These are phyloP conservation scores for Anthrax anthrax DNA, from an alignment of 2,888 invertebrate species.

Conservation along the genomic window DNA sequence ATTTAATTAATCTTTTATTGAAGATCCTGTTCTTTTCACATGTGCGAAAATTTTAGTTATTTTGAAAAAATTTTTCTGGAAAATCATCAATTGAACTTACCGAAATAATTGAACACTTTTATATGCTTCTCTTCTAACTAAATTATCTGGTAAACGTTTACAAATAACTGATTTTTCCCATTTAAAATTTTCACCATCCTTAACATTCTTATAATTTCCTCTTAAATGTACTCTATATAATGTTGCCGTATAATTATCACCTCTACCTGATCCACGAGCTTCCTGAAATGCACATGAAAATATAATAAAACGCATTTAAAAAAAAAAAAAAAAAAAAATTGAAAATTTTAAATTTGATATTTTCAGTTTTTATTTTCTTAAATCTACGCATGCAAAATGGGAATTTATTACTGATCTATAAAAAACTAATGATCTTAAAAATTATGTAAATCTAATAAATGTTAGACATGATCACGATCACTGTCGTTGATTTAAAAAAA, in stretches of 20 bases:
- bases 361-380: too few species aligned
- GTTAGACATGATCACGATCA: too few species aligned
- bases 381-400: too few species aligned
- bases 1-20: too few species aligned
- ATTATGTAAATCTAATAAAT: not conserved
- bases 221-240: conserved; percentile 49
- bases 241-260: conserved; percentile 62
- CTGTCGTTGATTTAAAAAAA: too few species aligned
- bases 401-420: too few species aligned
- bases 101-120: conserved; percentile 56
- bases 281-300: conserved; percentile 31
- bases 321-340: not conserved
- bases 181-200: conserved; percentile 32
- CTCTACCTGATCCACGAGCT: conserved; percentile 54
- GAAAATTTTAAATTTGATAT: too few species aligned
- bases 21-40: too few species aligned
- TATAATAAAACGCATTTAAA: not conserved
- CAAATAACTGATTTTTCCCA: conserved; percentile 55
- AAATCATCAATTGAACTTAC: conserved; percentile 17
- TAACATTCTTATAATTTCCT: conserved; percentile 31
- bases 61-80: too few species aligned
- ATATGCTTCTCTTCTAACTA: conserved; percentile 47
- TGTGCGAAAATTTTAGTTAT: too few species aligned
- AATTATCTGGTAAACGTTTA: conserved; percentile 53
- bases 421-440: not conserved